Evolutionary conservation across 1,140 invertebrate genomes (phyloP).

Genomic region (Chironomus tepperi): DNA sequence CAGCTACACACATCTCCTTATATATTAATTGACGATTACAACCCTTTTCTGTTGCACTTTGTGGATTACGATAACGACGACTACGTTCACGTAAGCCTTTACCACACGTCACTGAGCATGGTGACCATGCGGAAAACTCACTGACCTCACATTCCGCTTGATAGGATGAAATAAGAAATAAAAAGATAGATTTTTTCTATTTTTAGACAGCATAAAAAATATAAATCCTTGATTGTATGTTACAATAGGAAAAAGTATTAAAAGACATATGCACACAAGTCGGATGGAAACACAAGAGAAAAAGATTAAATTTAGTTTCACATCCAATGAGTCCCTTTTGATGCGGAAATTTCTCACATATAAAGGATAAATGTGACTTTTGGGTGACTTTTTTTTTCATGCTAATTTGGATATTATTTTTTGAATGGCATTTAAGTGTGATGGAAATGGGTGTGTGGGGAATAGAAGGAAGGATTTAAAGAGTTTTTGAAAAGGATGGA

Average conservation of each 20-base stretch:
- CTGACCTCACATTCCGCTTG: conserved; percentile 68
- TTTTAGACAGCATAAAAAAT: not conserved
- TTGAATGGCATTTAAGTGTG: too few species aligned
- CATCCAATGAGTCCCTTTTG: too few species aligned
- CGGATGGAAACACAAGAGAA: not conserved
- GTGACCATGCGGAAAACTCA: conserved; percentile 64
- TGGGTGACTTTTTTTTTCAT: too few species aligned
- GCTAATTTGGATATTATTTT: too few species aligned
- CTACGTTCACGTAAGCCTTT: conserved; percentile 77
- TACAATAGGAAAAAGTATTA: not conserved
- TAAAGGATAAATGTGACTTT: too few species aligned
- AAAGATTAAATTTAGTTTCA: too few species aligned
- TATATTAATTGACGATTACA: conserved; percentile 74
- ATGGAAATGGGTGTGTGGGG: too few species aligned
- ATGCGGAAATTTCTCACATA: too few species aligned
- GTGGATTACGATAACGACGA: conserved; percentile 63
- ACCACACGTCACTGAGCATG: conserved; percentile 78
- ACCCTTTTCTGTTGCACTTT: conserved; percentile 63
- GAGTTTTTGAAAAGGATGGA: too few species aligned
- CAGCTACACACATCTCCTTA: conserved; percentile 80
- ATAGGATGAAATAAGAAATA: not conserved
- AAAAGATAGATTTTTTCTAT: not conserved
- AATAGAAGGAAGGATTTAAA: too few species aligned
- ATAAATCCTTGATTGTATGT: too few species aligned
- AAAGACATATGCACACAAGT: conserved; percentile 19